These are phyloP conservation scores for Phalacrocorax pelagicus DNA, from an alignment of 2,113 vertebrate species.

Conservation along the genomic window DNA sequence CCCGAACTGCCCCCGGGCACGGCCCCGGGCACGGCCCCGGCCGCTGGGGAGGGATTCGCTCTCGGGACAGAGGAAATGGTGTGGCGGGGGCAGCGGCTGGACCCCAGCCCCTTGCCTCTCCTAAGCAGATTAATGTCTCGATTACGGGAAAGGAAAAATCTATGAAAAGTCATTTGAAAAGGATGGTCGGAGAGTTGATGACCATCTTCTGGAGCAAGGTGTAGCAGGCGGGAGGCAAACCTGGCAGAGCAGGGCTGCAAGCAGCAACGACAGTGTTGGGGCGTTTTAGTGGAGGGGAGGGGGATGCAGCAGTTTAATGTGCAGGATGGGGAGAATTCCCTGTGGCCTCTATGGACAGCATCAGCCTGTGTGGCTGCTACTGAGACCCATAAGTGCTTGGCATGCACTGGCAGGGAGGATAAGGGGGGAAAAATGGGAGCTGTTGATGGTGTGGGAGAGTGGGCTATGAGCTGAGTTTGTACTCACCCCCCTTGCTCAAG, in stretches of 20 bases:
- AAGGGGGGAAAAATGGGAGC: fast-evolving
- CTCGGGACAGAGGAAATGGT: not conserved
- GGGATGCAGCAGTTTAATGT: not conserved
- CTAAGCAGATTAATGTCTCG: not conserved
- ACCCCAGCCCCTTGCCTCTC: not conserved
- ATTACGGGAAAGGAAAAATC: not conserved
- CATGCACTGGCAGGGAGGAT: not conserved
- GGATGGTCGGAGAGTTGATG: not conserved
- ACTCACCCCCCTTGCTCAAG: not conserved
- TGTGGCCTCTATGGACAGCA: not conserved
- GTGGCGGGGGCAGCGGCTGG: not conserved
- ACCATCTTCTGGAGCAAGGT: fast-evolving
- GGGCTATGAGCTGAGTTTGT: not conserved
- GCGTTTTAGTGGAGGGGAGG: not conserved
- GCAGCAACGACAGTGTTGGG: not conserved
- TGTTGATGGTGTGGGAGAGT: not conserved
- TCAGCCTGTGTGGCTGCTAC: not conserved
- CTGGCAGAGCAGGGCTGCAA: not conserved
- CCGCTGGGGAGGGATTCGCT: not conserved
- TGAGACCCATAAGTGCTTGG: not conserved
- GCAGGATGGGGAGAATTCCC: not conserved
- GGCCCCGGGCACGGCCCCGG: not conserved
- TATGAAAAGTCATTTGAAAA: not conserved
- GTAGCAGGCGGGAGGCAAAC: not conserved
- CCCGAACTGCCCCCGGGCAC: not conserved